phyloP scores from a whole-genome alignment of 2,113 vertebrate species.

The Pseudorhombus dupliciocellatus region DNA sequence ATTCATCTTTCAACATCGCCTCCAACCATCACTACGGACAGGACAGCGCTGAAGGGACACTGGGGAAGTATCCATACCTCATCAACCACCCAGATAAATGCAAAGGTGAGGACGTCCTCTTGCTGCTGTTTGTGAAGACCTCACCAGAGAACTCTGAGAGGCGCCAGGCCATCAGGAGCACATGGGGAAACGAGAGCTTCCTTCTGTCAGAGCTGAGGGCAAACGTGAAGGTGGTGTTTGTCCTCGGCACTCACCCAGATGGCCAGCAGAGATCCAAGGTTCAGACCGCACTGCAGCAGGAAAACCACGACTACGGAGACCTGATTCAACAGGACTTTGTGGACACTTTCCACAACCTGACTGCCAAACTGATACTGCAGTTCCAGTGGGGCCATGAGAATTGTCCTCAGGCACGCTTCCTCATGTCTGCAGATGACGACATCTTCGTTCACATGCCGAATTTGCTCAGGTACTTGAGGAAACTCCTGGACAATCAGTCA shows the following conservation, averaged over 20 bases:
- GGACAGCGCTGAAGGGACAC: background rate
- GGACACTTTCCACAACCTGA: slow-evolving; percentile 95
- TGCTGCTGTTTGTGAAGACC: slow-evolving; percentile 91
- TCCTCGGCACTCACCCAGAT: slow-evolving; percentile 79
- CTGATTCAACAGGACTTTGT: slow-evolving; percentile 92
- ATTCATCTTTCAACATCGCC: slow-evolving; percentile 80
- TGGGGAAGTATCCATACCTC: slow-evolving; percentile 81
- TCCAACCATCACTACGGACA: background rate
- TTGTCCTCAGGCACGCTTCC: slow-evolving; percentile 89
- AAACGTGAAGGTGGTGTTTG: slow-evolving; percentile 88
- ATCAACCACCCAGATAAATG: slow-evolving; percentile 88
- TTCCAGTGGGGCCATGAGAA: slow-evolving; percentile 88
- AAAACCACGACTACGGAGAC: slow-evolving; percentile 83
- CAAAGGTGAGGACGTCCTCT: slow-evolving; percentile 82
- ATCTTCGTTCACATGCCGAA: slow-evolving; percentile 95
- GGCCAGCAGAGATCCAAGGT: slow-evolving; percentile 25
- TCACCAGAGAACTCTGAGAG: slow-evolving; percentile 85
- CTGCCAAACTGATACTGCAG: slow-evolving; percentile 90
- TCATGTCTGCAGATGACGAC: slow-evolving; percentile 96
- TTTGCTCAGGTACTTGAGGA: slow-evolving; percentile 86
- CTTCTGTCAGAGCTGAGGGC: slow-evolving; percentile 76
- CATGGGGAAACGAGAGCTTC: slow-evolving; percentile 90
- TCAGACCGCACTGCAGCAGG: slow-evolving; percentile 79
- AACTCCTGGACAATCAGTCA: slow-evolving; percentile 74
- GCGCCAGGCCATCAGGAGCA: slow-evolving; percentile 86